A percentile compares a stretch with the other conserved stretches of the same genome.
Conservation (phyloP, 1,140 invertebrate genomes). For the Diuraphis noxia region DNA sequence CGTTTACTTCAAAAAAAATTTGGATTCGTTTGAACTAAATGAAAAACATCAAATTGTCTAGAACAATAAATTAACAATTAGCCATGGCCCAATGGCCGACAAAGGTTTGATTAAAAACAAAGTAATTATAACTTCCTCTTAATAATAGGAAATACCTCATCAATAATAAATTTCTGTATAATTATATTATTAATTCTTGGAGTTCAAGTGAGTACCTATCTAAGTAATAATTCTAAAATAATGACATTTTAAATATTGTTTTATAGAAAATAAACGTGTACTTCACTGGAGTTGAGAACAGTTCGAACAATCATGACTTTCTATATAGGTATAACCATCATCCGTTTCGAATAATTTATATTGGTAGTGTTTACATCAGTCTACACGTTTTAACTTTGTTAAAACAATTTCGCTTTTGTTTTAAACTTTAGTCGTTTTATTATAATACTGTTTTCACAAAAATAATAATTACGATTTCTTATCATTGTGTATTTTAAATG, state of each 20-base stretch:
- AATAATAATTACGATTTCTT: not conserved
- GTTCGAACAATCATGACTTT: not conserved
- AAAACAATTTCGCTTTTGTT: constrained; percentile 9
- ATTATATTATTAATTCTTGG: not conserved
- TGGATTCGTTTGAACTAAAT: not conserved
- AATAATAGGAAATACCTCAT: not conserved
- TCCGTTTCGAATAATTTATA: not conserved
- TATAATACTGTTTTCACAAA: constrained; percentile 3
- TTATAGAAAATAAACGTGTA: not conserved
- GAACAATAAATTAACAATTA: not conserved
- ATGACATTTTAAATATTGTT: not conserved
- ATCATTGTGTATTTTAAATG: not conserved
- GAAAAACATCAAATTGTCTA: not conserved
- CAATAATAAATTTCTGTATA: not conserved
- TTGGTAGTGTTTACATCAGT: not conserved
- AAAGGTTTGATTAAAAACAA: not conserved
- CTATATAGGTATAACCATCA: not conserved
- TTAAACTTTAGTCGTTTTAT: not conserved
- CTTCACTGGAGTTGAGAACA: not conserved
- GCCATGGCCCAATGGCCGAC: not conserved
- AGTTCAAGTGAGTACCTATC: not conserved
- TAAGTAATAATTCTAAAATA: not conserved
- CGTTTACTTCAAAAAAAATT: not conserved
- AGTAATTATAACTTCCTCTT: not conserved
- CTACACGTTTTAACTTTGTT: not conserved